Evolutionary conservation across 2,113 vertebrate genomes (phyloP).

Genomic region (Oceanodroma tethys): DNA sequence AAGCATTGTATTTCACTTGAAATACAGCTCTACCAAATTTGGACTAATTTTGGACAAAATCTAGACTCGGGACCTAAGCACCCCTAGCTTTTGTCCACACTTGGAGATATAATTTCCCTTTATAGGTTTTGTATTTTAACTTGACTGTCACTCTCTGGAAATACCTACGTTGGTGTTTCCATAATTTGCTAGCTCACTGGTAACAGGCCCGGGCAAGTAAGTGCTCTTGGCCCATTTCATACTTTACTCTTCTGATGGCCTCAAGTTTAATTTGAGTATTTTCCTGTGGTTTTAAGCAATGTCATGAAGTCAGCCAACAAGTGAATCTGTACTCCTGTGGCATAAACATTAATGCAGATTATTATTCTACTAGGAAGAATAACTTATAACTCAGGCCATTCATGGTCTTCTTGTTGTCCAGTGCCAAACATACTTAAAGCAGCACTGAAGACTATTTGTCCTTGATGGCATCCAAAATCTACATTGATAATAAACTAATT

Average conservation of each 20-base stretch:
- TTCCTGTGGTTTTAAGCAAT: background rate
- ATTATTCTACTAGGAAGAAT: background rate
- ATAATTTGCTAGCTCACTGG: background rate
- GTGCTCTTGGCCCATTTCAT: background rate
- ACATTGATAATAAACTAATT: background rate
- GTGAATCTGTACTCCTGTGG: background rate
- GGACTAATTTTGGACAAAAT: background rate
- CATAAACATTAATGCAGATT: background rate
- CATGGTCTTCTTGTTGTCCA: background rate
- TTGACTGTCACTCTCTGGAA: background rate
- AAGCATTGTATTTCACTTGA: background rate
- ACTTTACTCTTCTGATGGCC: background rate
- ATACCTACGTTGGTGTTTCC: fast-evolving
- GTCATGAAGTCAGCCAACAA: background rate
- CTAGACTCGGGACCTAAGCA: background rate
- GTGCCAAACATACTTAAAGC: background rate
- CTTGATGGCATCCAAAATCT: background rate
- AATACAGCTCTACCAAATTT: background rate
- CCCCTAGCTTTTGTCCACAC: background rate
- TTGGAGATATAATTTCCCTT: background rate
- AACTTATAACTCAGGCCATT: background rate
- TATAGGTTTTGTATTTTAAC: background rate
- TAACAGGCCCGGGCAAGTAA: background rate
- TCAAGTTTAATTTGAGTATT: background rate
- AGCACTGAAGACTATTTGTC: background rate